phyloP scores from a whole-genome alignment of 1,140 invertebrate genomes.

The Conopomorpha cramerella region DNA sequence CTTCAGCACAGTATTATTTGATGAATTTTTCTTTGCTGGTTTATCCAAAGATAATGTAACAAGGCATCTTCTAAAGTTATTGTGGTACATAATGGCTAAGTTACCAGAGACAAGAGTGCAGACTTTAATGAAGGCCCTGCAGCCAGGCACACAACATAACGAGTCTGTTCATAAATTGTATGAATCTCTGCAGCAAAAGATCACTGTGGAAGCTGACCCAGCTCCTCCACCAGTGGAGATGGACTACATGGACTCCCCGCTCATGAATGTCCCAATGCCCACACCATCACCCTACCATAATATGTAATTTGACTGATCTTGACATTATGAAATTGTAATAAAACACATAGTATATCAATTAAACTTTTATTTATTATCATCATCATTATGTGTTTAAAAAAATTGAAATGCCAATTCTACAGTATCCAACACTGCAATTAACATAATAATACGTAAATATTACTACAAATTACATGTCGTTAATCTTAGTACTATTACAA shows the following conservation, averaged over 20 bases:
- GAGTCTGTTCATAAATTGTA: constrained; percentile 84
- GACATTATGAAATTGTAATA: constrained; percentile 2
- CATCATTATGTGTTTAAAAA: too few species aligned
- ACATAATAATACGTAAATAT: too few species aligned
- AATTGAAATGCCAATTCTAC: too few species aligned
- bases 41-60: constrained; percentile 89
- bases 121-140: constrained; percentile 84
- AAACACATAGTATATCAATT: neutral
- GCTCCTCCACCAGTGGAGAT: constrained; percentile 64
- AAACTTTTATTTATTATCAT: neutral
- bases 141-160: constrained; percentile 83
- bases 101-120: constrained; percentile 79
- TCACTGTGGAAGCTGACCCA: constrained; percentile 73
- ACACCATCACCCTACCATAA: constrained; percentile 75
- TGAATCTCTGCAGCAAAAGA: constrained; percentile 77
- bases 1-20: constrained; percentile 94
- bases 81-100: constrained; percentile 92
- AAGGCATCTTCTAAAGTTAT: constrained; percentile 88
- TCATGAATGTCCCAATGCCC: constrained; percentile 85
- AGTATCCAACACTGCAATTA: too few species aligned
- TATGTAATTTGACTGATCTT: constrained; percentile 18
- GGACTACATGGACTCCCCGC: constrained; percentile 80
- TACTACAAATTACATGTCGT: too few species aligned
- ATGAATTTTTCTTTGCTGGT: constrained; percentile 93
- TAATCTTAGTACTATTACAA: too few species aligned